Conservation (phyloP, 2,888 invertebrate species). For the Acronicta leporina region DNA sequence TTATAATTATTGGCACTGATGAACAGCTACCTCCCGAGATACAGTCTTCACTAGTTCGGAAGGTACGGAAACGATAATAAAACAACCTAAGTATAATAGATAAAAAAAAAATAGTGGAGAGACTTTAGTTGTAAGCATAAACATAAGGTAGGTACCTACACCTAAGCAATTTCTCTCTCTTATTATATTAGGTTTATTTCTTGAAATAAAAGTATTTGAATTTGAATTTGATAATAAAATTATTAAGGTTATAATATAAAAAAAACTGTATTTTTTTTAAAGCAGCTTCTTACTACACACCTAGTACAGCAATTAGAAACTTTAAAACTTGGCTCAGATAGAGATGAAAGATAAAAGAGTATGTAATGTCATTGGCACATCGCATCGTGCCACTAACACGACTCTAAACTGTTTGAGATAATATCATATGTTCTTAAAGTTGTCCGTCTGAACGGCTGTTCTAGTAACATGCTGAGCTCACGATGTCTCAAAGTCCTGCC, state of each 20-base stretch:
- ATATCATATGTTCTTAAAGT: conserved; percentile 38
- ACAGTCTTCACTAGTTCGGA: too few relatives aligned
- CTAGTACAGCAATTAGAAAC: conserved; percentile 40
- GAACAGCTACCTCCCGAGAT: too few relatives aligned
- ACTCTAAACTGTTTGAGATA: conserved; percentile 42
- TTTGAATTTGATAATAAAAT: too few relatives aligned
- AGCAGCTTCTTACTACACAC: conserved; percentile 3
- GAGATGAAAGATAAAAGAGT: conserved; percentile 52
- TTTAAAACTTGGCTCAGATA: conserved; percentile 33
- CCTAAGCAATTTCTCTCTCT: too few relatives aligned
- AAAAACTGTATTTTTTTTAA: not conserved
- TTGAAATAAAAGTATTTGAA: too few relatives aligned
- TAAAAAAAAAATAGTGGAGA: too few relatives aligned
- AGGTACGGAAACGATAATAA: too few relatives aligned
- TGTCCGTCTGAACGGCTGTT: conserved; percentile 24
- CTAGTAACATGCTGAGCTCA: conserved; percentile 8
- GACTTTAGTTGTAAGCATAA: too few relatives aligned
- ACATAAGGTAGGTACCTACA: too few relatives aligned
- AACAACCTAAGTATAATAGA: too few relatives aligned
- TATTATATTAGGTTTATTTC: too few relatives aligned
- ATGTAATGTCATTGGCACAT: conserved; percentile 47
- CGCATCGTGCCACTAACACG: conserved; percentile 41
- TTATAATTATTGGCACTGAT: too few relatives aligned
- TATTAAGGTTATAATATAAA: not conserved
- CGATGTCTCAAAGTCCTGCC: not conserved